Base-by-base conservation (phyloP, 2,113 vertebrate species). In the Daphoenositta chrysoptera region DNA sequence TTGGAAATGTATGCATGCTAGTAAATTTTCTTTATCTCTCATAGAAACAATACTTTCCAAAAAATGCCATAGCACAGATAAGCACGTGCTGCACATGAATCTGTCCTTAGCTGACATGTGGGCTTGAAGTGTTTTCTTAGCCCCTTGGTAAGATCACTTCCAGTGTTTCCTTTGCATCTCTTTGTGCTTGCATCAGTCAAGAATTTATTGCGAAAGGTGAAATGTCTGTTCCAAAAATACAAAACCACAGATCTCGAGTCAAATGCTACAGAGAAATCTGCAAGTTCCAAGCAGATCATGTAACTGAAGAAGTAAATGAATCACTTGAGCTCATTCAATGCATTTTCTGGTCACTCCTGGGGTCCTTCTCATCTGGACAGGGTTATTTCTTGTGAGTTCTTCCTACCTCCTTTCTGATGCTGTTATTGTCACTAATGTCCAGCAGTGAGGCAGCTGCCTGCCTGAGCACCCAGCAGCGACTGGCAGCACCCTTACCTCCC, bases 51-150 rank as follows among this genome's bases (percentile, higher is more conserved):
- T 94, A 23, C 39, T 90, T 95, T 33, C 35, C 35, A 77, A 57
- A 96, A 83, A 89, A 45, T 54, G 57, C 70, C 11, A 1, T 57
- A 70, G 30, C 40, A 35, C 39, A 83, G 91, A 95, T 89, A 95
- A 96, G 76, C 47, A 90, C 2, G 1, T 89, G 91, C 89, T 83
- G 76, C 72, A 73, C 86, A 94, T 92, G 76, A 97, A 96, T 95
- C 95, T 96, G 83, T 94, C 94, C 95, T 94, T 70, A 95, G 93
- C 56, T 90, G 91, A 94, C 94, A 54, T 63, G 71, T 50, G 54
- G 35, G 64, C 83, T 90, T 83, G 47, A 86, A 94, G 56, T 84
- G 86, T 89, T 95, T 96, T 68, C 91, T 83, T 93, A 95, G 53
- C 66, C 51, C 86, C 47, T 90, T 1, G 1, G 76, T 86, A 81